Conservation (phyloP, 2,888 invertebrate genomes). For the Calliphora vomitoria region DNA sequence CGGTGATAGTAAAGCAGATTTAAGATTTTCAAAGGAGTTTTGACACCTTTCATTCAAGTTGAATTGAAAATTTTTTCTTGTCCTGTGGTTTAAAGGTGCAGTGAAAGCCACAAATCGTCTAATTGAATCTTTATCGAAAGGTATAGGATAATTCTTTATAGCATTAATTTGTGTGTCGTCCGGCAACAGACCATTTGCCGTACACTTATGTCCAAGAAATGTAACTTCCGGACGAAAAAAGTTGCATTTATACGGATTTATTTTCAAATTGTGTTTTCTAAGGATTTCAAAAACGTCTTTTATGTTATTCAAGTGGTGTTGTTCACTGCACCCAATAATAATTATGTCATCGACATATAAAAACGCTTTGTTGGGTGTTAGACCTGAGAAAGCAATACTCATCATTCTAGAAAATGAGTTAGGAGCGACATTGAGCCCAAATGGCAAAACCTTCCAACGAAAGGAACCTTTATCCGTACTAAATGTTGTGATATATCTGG, state of each 20-base stretch:
- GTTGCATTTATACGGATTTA: neutral
- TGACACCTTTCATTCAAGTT: neutral
- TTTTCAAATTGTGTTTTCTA: slow-evolving; percentile 11
- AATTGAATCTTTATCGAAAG: slow-evolving; percentile 26
- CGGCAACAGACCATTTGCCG: slow-evolving; percentile 54
- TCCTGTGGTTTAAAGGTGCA: neutral
- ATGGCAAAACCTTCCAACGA: slow-evolving; percentile 15
- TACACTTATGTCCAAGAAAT: slow-evolving; percentile 56
- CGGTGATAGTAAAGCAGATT: slow-evolving; percentile 6
- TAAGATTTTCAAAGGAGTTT: neutral
- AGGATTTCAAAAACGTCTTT: slow-evolving; percentile 52
- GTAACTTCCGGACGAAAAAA: slow-evolving; percentile 49
- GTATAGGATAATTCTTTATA: slow-evolving; percentile 11
- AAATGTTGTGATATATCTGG: neutral
- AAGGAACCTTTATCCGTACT: neutral
- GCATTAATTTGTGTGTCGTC: slow-evolving; percentile 42
- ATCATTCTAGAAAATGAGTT: slow-evolving; percentile 76
- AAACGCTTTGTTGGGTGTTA: slow-evolving; percentile 45
- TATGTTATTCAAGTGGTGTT: slow-evolving; percentile 59
- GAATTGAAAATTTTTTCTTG: slow-evolving; percentile 11
- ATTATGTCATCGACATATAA: slow-evolving; percentile 77
- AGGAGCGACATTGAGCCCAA: slow-evolving; percentile 21
- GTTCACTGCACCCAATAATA: slow-evolving; percentile 38
- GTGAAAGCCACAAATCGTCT: neutral
- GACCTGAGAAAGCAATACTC: slow-evolving; percentile 75